Percentiles rank a stretch among this genome's conserved stretches.
phyloP scores from a whole-genome alignment of 1,140 invertebrate genomes.

The Rhopalosiphum padi region DNA sequence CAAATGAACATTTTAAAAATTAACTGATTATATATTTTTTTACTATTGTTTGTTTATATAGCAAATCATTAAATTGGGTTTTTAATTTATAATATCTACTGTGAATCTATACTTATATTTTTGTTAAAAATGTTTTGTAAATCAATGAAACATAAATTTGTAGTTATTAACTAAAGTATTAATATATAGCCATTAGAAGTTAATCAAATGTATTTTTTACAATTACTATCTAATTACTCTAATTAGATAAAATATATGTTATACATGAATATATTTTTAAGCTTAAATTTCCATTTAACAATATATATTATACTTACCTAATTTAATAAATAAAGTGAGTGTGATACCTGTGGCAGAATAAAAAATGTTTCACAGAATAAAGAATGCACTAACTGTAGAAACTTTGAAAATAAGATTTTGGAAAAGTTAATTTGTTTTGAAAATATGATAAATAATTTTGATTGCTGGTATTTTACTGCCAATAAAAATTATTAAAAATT shows the following conservation, averaged over 20 bases:
- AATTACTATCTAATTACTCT: too few relatives aligned
- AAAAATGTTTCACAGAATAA: neutral
- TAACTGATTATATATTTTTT: neutral
- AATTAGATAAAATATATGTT: neutral
- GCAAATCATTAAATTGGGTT: neutral
- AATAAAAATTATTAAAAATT: too few relatives aligned
- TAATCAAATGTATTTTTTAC: neutral
- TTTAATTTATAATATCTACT: neutral
- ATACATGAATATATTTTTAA: neutral
- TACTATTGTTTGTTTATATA: neutral
- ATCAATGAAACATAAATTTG: neutral
- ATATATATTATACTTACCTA: neutral
- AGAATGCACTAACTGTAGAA: neutral
- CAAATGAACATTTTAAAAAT: neutral
- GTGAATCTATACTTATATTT: neutral
- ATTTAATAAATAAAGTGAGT: neutral
- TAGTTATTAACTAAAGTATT: neutral
- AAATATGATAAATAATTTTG: neutral
- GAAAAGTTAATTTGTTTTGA: neutral
- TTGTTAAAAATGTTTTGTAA: neutral
- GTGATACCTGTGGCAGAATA: neutral
- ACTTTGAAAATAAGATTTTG: too few relatives aligned
- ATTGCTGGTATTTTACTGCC: neutral
- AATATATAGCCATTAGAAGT: neutral
- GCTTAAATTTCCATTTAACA: neutral